Conservation (phyloP, 2,888 invertebrate genomes). For the Nephrotoma guestfalica region DNA sequence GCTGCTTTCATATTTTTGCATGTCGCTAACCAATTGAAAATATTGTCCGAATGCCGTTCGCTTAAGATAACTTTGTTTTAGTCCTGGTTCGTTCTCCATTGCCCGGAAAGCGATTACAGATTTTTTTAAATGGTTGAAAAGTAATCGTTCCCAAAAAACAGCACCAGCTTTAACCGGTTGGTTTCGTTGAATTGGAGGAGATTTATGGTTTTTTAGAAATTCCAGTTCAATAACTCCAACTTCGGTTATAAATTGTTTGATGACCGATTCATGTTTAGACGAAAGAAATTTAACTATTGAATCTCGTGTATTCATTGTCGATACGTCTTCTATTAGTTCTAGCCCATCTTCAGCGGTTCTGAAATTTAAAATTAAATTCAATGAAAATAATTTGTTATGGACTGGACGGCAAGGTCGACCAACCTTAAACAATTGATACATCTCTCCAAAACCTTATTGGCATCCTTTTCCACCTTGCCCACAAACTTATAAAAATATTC, state of each 20-base stretch:
- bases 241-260: constrained; percentile 76
- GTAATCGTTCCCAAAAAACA: constrained; percentile 70
- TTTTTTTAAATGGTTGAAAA: constrained; percentile 64
- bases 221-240: constrained; percentile 54
- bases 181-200: constrained; percentile 56
- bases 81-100: constrained; percentile 25
- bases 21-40: constrained; percentile 53
- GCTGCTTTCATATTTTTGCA: constrained; percentile 59
- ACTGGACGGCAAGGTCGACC: not conserved
- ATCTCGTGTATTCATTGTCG: constrained; percentile 59
- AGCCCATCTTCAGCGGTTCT: constrained; percentile 73
- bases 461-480: constrained; percentile 58
- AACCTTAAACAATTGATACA: constrained; percentile 65
- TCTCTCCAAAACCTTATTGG: constrained; percentile 70
- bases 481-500: constrained; percentile 63
- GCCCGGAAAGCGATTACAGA: constrained; percentile 67
- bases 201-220: constrained; percentile 42
- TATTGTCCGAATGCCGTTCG: constrained; percentile 67
- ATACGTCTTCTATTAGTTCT: constrained; percentile 62
- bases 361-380: constrained; percentile 8
- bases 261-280: constrained; percentile 69
- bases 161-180: constrained; percentile 71
- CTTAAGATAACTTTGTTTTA: constrained; percentile 54
- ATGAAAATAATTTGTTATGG: not conserved
- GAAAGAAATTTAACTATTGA: constrained; percentile 57